phyloP scores from a whole-genome alignment of 2,113 vertebrate species.

The Anarhynchus alexandrinus region DNA sequence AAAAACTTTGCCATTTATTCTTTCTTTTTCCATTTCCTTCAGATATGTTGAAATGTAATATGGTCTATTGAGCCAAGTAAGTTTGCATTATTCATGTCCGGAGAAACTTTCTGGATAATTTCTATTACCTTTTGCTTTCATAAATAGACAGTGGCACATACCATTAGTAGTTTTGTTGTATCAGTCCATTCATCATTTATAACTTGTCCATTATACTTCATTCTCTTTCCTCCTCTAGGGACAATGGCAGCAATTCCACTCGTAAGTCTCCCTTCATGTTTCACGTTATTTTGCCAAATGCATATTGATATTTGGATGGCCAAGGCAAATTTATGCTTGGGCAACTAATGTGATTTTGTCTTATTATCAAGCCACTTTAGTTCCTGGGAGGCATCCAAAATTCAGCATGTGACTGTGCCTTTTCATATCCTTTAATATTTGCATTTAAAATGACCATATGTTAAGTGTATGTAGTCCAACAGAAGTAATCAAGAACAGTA shows the following conservation, averaged over 20 bases:
- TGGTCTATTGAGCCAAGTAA: neutral
- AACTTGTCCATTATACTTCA: neutral
- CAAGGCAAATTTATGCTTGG: conserved; percentile 1
- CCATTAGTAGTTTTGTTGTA: neutral
- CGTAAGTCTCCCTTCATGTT: neutral
- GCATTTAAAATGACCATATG: conserved; percentile 42
- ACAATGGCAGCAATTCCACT: neutral
- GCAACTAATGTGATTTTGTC: conserved; percentile 1
- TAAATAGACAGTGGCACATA: neutral
- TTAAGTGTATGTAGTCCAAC: neutral
- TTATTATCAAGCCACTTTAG: neutral
- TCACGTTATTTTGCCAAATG: conserved; percentile 17
- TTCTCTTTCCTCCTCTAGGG: neutral
- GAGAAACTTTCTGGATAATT: conserved; percentile 4
- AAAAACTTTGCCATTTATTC: neutral
- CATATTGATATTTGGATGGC: conserved; percentile 12
- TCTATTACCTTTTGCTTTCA: conserved; percentile 21
- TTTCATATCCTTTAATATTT: conserved; percentile 43
- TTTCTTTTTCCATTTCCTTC: neutral
- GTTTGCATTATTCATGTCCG: neutral
- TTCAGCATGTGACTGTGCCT: neutral
- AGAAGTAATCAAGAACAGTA: conserved; percentile 1
- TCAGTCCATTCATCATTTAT: neutral
- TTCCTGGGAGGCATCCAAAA: conserved; percentile 8
- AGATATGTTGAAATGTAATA: neutral